Base-by-base conservation (phyloP, 2,888 invertebrate species). In the Drosophila paucipuncta region DNA sequence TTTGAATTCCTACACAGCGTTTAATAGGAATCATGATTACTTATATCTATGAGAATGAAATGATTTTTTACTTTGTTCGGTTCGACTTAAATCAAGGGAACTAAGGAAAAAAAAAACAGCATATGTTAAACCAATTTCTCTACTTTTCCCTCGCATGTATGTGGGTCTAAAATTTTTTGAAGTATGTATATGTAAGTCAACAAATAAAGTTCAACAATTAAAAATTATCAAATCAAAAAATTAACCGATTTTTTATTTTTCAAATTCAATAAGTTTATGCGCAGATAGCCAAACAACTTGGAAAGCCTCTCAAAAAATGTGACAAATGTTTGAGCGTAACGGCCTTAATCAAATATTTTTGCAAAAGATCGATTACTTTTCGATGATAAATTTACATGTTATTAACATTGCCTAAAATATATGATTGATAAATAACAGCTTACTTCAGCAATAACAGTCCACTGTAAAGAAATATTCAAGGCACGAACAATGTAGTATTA, bases 131-230 rank as follows among this genome's bases (percentile, higher is more conserved):
- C 60, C 73, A 76, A 71, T 73, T 85, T 61, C 68, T 82, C 88
- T 88, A 81, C 85, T 68, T 76, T 83, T 75, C 62, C 85, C 79
- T 75, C 72, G 82, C 87, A 90, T 78, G 73, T 43, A 59, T 67
- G 82, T 85, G 90, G 85, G 91, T 73, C 64, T 87, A 52, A 73
- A 65, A 73, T 71, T 89, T 85, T 80, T 80, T 91, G 88, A 87
- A 90, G 67, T 91, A 91, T 75, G 71, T 91, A 79, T 67, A 76
- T 82, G 76, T 91, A 89, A 85, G 91, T 68, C 85, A 80, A 75
- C 60, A 91, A 85, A 91, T 85, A 85, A 85, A 85, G 85, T 85
- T 91, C 85, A 85, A 85, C 85, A 87, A 91, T 91, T 87, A 67
- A 43, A 85, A 89, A 74, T 71, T 76, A 73, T 64, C 49, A 52